Percentiles rank a stretch among this genome's conserved stretches.
Evolutionary conservation across 2,113 vertebrate genomes (phyloP).

Genomic region (Sitta europaea): DNA sequence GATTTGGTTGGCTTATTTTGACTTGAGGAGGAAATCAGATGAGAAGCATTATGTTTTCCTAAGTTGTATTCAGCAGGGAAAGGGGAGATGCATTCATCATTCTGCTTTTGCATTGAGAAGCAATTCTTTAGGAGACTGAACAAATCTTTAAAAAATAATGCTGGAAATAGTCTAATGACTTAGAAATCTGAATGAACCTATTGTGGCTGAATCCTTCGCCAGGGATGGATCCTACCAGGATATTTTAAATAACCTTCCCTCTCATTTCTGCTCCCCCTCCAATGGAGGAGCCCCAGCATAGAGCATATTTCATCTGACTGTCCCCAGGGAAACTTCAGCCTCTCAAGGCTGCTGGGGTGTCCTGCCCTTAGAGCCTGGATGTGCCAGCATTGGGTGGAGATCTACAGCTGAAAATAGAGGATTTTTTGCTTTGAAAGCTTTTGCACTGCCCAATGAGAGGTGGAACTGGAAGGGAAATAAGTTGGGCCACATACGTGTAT

Average conservation of each 20-base stretch:
- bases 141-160: constrained; percentile 19
- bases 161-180: background rate
- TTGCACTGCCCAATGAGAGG: background rate
- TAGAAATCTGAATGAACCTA: background rate
- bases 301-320: background rate
- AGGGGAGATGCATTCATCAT: background rate
- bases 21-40: constrained; percentile 11
- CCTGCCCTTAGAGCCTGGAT: background rate
- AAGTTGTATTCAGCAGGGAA: constrained; percentile 30
- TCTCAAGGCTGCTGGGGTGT: background rate
- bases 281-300: background rate
- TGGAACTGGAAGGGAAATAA: background rate
- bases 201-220: background rate
- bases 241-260: background rate
- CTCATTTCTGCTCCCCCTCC: background rate
- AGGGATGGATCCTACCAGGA: background rate
- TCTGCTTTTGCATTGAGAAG: background rate
- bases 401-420: background rate
- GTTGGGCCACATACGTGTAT: accelerated
- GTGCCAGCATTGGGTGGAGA: background rate
- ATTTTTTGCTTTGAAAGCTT: background rate
- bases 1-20: constrained; percentile 49
- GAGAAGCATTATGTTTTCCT: constrained; percentile 14
- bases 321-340: background rate
- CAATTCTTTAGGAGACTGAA: constrained; percentile 2